A percentile compares a stretch with the other conserved stretches of the same genome.
Evolutionary conservation across 2,888 invertebrate genomes (phyloP).

Genomic region (Andrena flavipes): DNA sequence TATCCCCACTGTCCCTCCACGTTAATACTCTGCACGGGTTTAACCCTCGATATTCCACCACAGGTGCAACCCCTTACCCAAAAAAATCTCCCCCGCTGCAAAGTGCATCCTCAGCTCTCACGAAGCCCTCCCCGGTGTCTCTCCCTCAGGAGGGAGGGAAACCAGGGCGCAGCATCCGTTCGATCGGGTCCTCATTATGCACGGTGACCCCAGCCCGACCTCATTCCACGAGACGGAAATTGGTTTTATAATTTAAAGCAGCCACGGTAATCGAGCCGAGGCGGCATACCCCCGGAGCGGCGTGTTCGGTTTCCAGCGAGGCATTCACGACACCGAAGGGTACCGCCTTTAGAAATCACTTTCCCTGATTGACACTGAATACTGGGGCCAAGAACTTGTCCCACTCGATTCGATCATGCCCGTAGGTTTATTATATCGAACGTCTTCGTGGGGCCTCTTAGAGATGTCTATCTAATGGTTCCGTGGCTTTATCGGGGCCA

Average conservation of each 20-base stretch:
- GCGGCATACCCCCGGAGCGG: constrained; percentile 22
- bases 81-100: constrained; percentile 32
- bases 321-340: constrained; percentile 40
- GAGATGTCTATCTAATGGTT: constrained; percentile 72
- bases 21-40: not conserved
- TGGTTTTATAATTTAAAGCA: constrained; percentile 80
- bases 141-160: constrained; percentile 60
- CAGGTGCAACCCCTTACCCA: not conserved
- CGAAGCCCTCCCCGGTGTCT: constrained; percentile 51
- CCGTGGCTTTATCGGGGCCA: constrained; percentile 59
- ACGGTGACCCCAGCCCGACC: constrained; percentile 66
- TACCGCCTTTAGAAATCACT: constrained; percentile 81
- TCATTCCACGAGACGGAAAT: constrained; percentile 77
- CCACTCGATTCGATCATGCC: constrained; percentile 74
- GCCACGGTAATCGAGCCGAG: constrained; percentile 68
- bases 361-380: constrained; percentile 84
- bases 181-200: constrained; percentile 75
- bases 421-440: constrained; percentile 74
- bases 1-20: not conserved
- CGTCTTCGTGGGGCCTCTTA: constrained; percentile 53
- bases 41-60: not conserved
- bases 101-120: constrained; percentile 68
- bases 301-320: constrained; percentile 54
- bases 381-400: constrained; percentile 71
- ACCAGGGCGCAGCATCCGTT: constrained; percentile 78